Base-by-base conservation (phyloP, 2,888 invertebrate genomes). In the Diarsia dahlii region DNA sequence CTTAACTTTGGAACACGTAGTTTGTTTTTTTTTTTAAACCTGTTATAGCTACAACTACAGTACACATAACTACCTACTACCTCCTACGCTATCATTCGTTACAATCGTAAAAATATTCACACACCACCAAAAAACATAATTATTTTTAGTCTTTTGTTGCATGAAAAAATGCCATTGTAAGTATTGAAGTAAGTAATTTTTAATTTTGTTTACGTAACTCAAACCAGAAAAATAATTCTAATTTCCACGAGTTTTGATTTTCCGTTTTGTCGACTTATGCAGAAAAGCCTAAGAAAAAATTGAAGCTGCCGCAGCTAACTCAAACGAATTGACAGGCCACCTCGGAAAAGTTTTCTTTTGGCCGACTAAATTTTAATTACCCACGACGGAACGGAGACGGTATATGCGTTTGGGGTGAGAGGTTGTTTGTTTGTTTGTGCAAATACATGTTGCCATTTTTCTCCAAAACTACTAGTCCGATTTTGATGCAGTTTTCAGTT, bases 121-220 rank as follows among this genome's bases (percentile, higher is more conserved):
- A 45, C 45, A 28, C 67, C 28, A 45, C 15, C 71, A 50, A 52
- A 9, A 65, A 23, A 52, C 65, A 50, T 50, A 23, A 65, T 50
- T 13, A 23, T 15, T 58, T 58, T 15, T 15, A 23, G 18, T 64
- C 48, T 63, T 71, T 71, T 50, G 63, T 71, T 48, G 46, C 39
- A 28, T 15, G 28, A 39, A 71, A 50, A 65, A 71, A 62, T 34
- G 39, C 18, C 71, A 39, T 65, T 65, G 71, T 39, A 50, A n/a
- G n/a, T n/a, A n/a, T n/a, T n/a, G n/a, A 13, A 23, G 13, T 23
- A 23, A 8, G 13, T 23, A 28, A 15, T 28, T 28, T 28, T 56
- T 28, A 23, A n/a, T 56, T 28, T 28, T 28, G 23, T 28, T 58
- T 58, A 58, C 28, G 58, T 28, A 28, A 58, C 28, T 58, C 28